Evolutionary conservation across 2,888 invertebrate species (phyloP).

Genomic region (Argynnis bischoffii): DNA sequence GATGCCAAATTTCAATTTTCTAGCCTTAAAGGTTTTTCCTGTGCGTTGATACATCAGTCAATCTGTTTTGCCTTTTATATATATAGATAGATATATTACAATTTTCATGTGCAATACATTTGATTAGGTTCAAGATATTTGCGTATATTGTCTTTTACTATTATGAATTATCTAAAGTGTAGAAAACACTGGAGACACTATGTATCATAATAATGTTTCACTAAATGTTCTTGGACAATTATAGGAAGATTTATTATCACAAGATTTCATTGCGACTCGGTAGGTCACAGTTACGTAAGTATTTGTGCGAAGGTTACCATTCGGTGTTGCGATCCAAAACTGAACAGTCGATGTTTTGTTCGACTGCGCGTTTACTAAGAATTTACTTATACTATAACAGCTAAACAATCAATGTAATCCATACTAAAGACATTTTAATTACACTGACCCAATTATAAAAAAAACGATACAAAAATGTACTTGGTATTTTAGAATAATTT

Average conservation of each 20-base stretch:
- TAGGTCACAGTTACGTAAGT: conserved; percentile 44
- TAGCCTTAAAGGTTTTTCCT: too few species aligned
- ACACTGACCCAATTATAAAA: neutral
- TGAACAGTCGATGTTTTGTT: conserved; percentile 13
- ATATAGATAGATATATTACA: too few species aligned
- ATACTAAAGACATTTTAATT: neutral
- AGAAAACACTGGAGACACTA: neutral
- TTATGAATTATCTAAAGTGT: too few species aligned
- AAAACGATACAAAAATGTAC: too few species aligned
- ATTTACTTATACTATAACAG: conserved; percentile 1
- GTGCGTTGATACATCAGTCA: too few species aligned
- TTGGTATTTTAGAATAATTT: neutral
- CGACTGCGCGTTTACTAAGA: neutral
- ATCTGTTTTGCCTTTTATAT: too few species aligned
- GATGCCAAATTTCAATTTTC: too few species aligned
- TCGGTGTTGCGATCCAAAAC: conserved; percentile 23
- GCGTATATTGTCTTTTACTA: too few species aligned
- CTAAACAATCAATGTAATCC: neutral
- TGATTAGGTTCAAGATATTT: too few species aligned
- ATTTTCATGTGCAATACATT: too few species aligned
- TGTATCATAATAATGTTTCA: conserved; percentile 14
- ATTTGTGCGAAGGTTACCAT: conserved; percentile 33
- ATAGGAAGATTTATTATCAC: conserved; percentile 21
- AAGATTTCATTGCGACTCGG: conserved; percentile 40
- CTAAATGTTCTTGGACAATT: conserved; percentile 24